A percentile compares a stretch with the other conserved stretches of the same genome.
Conservation (phyloP, 2,888 invertebrate genomes). For the Pristionchus fissidentatus region DNA sequence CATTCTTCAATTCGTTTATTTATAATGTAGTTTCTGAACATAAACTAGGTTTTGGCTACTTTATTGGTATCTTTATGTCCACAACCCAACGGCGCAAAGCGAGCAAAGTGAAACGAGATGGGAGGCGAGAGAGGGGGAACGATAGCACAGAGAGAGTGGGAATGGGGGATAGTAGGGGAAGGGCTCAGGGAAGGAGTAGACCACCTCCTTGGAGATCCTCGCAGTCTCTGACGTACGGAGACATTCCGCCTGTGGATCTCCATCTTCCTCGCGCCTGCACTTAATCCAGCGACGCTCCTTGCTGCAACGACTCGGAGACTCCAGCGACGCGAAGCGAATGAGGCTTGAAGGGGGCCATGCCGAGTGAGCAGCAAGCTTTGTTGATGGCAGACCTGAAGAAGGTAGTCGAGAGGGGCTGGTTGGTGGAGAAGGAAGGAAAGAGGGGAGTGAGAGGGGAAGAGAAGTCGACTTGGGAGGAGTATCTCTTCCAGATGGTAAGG, state of each 20-base stretch:
- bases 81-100: no score
- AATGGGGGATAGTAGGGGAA: no score
- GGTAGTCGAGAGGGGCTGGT: not conserved
- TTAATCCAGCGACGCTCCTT: not conserved
- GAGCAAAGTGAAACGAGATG: no score
- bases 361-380: no score
- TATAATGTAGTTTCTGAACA: no score
- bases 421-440: not conserved
- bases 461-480: not conserved
- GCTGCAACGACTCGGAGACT: not conserved
- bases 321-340: constrained; percentile 15
- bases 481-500: not conserved
- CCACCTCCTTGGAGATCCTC: not conserved
- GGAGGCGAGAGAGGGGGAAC: no score
- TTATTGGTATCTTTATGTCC: no score
- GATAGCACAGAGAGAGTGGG: no score
- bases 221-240: not conserved
- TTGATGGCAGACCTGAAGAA: no score
- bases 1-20: no score
- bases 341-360: not conserved
- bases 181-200: no score
- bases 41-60: no score
- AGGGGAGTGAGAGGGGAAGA: not conserved
- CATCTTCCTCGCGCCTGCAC: not conserved
- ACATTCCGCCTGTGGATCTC: not conserved